A percentile compares a stretch with the other conserved stretches of the same genome.
Evolutionary conservation across 2,888 invertebrate species (phyloP).

Genomic region (Sarcophaga rosellei): DNA sequence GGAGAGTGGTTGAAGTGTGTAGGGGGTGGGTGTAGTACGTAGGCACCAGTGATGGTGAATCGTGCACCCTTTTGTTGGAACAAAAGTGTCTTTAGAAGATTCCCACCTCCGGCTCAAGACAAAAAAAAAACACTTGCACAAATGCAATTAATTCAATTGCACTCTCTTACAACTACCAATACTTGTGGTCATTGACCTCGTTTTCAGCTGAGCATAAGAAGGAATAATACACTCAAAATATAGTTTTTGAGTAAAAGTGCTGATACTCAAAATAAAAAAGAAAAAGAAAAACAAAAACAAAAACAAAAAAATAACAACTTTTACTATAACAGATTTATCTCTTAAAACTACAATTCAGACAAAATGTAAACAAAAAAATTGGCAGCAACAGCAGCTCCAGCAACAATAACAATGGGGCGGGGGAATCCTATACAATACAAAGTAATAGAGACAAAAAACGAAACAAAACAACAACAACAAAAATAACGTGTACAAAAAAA

Average conservation of each 20-base stretch:
- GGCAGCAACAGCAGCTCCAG: not conserved
- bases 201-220: not conserved
- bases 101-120: no score
- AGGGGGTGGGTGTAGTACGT: no score
- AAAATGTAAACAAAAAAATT: slow-evolving; percentile 37
- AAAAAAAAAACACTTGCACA: not conserved
- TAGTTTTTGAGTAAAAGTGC: slow-evolving; percentile 30
- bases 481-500: not conserved
- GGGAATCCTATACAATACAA: not conserved
- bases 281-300: not conserved
- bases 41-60: no score
- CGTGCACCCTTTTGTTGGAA: no score
- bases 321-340: slow-evolving; percentile 51
- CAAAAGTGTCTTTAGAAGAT: no score
- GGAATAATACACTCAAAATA: slow-evolving; percentile 11
- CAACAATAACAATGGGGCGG: slow-evolving; percentile 8
- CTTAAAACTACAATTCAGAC: slow-evolving; percentile 19
- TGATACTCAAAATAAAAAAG: not conserved
- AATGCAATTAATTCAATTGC: not conserved
- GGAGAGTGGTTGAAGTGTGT: no score
- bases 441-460: not conserved
- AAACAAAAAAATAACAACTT: not conserved
- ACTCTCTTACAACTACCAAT: not conserved
- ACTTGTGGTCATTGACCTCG: slow-evolving; percentile 39
- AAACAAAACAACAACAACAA: slow-evolving; percentile 3